Base-by-base conservation (phyloP, 1,140 invertebrate genomes). In the Metaphire vulgaris region DNA sequence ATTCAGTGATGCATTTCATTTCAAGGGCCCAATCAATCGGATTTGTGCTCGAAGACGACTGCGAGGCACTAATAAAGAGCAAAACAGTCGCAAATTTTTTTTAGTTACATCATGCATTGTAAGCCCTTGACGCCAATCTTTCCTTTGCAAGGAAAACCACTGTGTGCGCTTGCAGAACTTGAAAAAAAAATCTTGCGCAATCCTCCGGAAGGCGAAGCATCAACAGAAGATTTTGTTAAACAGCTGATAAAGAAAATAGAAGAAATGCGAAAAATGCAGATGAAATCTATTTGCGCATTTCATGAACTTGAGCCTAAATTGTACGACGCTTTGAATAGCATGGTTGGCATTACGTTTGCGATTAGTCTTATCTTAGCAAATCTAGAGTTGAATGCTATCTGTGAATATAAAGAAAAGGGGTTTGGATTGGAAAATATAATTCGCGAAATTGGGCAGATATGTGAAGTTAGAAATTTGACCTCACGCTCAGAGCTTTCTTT, bases 381-480 rank as follows among this genome's bases (percentile, higher is more conserved):
- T n/a, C n/a, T n/a, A n/a, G n/a, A n/a, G n/a, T n/a, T n/a, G n/a
- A n/a, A n/a, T n/a, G n/a, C n/a, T n/a, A n/a, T n/a, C n/a, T n/a
- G 30, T 26, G 30, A 69, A 28, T 12, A 69, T 69, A 12, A 14
- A 2, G 26, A 28, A 26, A 6, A 69, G 67, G 2, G n/a, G 26
- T 12, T 69, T 69, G 67, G 67, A 12, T 69, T 69, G 67, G 67
- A 69, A 26, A 6, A 69, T 26, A 31, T 69, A 12, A 6, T 69
- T 12, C n/a, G 67, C 14, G 67, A 69, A 26, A 2, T 12, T 14
- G n/a, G n/a, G 14, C 67, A 69, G 30, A 28, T 69, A 14, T 69
- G 26, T 69, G 67, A 69, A 69, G 67, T 69, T 69, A 12, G 26
- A 69, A 26, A 26, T 12, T 14, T 69, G n/a, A 69, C 67, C 6